These are phyloP conservation scores for Baccha elongata DNA, from an alignment of 2,888 invertebrate genomes.

Conservation along the genomic window DNA sequence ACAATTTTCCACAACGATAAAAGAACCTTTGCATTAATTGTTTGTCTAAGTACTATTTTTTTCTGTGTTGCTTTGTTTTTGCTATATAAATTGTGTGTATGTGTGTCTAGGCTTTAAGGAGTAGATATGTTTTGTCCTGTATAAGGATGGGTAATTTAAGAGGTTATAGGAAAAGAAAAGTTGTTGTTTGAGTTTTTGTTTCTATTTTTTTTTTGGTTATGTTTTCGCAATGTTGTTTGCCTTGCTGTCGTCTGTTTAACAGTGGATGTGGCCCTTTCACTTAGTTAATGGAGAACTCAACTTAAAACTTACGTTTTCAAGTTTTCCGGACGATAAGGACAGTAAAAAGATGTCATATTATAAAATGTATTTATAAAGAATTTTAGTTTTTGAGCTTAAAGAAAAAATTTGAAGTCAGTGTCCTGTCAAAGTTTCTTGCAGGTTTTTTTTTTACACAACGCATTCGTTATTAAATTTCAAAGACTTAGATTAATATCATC, in stretches of 20 bases:
- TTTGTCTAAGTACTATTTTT: conserved; percentile 64
- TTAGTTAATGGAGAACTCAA: conserved; percentile 23
- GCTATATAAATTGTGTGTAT: not conserved
- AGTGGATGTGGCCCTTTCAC: conserved; percentile 22
- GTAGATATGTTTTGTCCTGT: not conserved
- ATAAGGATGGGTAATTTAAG: conserved; percentile 43
- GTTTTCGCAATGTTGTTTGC: conserved; percentile 41
- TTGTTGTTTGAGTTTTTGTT: conserved; percentile 29
- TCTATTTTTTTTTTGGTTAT: conserved; percentile 22
- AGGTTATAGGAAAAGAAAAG: conserved; percentile 32
- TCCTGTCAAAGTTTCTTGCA: too few relatives aligned
- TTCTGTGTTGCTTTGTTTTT: conserved; percentile 2
- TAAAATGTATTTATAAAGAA: not conserved
- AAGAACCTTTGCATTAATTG: conserved; percentile 71
- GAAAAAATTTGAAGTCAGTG: too few relatives aligned
- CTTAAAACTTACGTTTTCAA: not conserved
- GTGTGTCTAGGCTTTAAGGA: conserved; percentile 25
- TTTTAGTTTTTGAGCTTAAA: too few relatives aligned
- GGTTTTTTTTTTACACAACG: too few relatives aligned
- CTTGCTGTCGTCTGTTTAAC: conserved; percentile 19
- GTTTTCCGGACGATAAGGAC: not conserved
- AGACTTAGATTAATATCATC: too few relatives aligned
- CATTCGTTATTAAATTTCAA: too few relatives aligned
- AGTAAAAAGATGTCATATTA: not conserved
- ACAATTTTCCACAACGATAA: conserved; percentile 68